A percentile compares a stretch with the other conserved stretches of the same genome.
Conservation (phyloP, 2,797 vertebrate genomes). For the Lindbergichthys nudifrons region DNA sequence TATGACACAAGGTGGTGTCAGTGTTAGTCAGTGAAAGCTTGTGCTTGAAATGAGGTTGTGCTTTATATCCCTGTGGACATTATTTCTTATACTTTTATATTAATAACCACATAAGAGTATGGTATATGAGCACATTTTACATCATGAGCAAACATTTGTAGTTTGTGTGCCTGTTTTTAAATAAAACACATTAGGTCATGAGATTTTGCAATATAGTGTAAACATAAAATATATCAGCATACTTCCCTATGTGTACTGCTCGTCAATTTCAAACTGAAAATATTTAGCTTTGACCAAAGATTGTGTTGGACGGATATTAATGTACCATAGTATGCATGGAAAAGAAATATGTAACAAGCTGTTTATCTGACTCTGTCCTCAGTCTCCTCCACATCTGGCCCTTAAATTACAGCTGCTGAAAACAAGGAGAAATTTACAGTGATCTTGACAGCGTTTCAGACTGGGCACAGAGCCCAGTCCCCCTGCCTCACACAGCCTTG, state of each 20-base stretch:
- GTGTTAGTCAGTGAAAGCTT: conserved; percentile 29
- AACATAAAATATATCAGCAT: conserved; percentile 4
- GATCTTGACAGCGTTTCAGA: conserved; percentile 82
- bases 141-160: neutral
- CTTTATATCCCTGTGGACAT: conserved; percentile 2
- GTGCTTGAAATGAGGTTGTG: conserved; percentile 7
- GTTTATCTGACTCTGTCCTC: conserved; percentile 79
- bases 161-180: neutral
- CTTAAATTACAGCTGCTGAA: conserved; percentile 84
- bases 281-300: conserved; percentile 17
- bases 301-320: conserved; percentile 32
- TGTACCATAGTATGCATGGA: conserved; percentile 54
- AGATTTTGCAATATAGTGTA: conserved; percentile 12
- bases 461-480: conserved; percentile 84
- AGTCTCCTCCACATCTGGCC: conserved; percentile 85
- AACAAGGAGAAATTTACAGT: conserved; percentile 86
- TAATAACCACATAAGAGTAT: neutral
- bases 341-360: conserved; percentile 78
- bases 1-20: conserved; percentile 41
- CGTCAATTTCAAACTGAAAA: conserved; percentile 33
- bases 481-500: conserved; percentile 78
- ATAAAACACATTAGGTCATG: neutral
- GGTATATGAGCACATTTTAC: neutral
- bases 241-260: neutral
- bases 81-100: neutral